These are phyloP conservation scores for Lamprotornis superbus DNA, from an alignment of 2,113 vertebrate genomes.

Conservation along the genomic window DNA sequence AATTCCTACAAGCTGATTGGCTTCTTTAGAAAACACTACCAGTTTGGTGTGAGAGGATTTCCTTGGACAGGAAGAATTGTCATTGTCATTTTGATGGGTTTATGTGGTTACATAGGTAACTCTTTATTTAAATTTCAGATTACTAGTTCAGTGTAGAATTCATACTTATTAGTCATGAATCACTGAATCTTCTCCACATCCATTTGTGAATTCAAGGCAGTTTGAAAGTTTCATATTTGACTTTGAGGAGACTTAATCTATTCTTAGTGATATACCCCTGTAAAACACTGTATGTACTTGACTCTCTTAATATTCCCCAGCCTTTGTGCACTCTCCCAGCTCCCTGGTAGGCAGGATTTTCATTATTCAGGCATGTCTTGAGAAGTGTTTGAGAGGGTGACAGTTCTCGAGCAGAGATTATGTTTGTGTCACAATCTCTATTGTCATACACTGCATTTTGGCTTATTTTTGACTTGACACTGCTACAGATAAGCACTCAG, in stretches of 20 bases:
- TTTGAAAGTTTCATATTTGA: neutral
- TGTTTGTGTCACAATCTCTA: neutral
- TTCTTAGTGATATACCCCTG: neutral
- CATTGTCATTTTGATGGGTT: neutral
- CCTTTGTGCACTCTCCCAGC: neutral
- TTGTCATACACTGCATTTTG: neutral
- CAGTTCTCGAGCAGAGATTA: neutral
- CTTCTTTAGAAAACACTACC: neutral
- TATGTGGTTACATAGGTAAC: neutral
- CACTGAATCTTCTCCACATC: neutral
- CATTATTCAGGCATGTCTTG: neutral
- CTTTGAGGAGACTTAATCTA: neutral
- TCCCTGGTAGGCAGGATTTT: neutral
- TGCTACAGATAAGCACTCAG: neutral
- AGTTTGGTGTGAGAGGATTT: neutral
- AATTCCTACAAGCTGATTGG: neutral
- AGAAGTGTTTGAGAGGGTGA: neutral
- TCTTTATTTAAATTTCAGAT: neutral
- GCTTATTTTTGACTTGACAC: neutral
- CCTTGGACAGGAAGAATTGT: neutral
- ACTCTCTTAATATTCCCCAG: neutral
- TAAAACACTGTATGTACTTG: neutral
- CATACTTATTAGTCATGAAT: neutral
- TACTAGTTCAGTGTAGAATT: neutral
- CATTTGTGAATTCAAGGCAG: neutral